Evolutionary conservation across 2,113 vertebrate species (phyloP).

Genomic region (Procavia capensis): DNA sequence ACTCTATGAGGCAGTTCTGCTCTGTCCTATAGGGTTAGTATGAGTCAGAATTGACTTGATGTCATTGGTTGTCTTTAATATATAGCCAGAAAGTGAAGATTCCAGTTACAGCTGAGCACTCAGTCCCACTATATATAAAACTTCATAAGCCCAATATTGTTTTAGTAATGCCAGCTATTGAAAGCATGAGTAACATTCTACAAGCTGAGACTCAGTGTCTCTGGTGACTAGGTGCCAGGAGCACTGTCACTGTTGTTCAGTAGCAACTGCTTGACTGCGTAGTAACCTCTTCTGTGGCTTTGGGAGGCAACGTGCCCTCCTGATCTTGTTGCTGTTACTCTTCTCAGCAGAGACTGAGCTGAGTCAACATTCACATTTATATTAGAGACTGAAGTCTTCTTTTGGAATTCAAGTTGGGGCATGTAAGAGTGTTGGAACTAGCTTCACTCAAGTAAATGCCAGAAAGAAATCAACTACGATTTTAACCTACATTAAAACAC

Average conservation of each 20-base stretch:
- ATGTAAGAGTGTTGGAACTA: not conserved
- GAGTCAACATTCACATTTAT: not conserved
- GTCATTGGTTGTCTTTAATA: no score
- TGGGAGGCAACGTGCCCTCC: not conserved
- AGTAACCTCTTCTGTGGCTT: not conserved
- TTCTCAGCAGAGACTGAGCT: not conserved
- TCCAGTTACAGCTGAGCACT: constrained; percentile 53
- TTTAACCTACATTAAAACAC: not conserved
- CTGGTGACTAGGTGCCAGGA: not conserved
- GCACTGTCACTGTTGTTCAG: not conserved
- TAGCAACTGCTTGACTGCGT: accelerated
- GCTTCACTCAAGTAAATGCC: not conserved
- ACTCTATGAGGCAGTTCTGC: no score
- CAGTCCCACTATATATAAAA: constrained; percentile 55
- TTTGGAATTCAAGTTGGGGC: not conserved
- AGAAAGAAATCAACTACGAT: not conserved
- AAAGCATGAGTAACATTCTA: constrained; percentile 65
- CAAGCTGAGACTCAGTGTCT: constrained; percentile 21
- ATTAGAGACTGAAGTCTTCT: not conserved
- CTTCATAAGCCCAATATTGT: constrained; percentile 30
- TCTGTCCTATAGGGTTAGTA: no score
- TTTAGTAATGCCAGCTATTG: constrained; percentile 52
- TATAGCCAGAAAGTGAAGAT: not conserved
- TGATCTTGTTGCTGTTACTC: not conserved
- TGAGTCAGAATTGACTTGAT: no score